A percentile compares a stretch with the other conserved stretches of the same genome.
Conservation (phyloP, 2,113 vertebrate species). For the Pardalotus punctatus region DNA sequence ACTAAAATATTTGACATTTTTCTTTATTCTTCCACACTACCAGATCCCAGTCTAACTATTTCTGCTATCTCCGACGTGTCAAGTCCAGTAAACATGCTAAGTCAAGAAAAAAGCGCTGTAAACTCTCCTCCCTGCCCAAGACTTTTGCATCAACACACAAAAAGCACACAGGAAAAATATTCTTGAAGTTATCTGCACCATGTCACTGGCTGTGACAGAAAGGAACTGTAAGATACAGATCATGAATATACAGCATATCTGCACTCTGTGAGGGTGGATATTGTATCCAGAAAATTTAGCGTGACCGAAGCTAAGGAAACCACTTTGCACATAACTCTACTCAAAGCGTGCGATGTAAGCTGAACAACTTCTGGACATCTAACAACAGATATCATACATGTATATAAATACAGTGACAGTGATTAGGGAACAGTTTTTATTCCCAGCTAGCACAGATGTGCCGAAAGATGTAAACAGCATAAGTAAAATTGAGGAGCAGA, state of each 20-base stretch:
- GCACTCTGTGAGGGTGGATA: neutral
- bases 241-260: neutral
- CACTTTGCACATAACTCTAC: neutral
- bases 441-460: neutral
- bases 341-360: neutral
- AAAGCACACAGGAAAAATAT: neutral
- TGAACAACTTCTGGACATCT: neutral
- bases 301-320: neutral
- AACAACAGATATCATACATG: neutral
- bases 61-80: neutral
- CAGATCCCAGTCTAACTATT: neutral
- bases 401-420: neutral
- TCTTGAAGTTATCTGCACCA: neutral
- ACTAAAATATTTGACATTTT: neutral
- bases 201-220: neutral
- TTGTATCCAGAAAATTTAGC: neutral
- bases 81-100: neutral
- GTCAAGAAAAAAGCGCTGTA: neutral
- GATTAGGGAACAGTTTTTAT: neutral
- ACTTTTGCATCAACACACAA: neutral
- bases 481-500: neutral
- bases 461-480: neutral
- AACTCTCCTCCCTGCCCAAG: neutral
- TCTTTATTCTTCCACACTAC: neutral
- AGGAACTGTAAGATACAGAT: neutral